Conservation (phyloP, 2,113 vertebrate genomes). For the Oplegnathus fasciatus region DNA sequence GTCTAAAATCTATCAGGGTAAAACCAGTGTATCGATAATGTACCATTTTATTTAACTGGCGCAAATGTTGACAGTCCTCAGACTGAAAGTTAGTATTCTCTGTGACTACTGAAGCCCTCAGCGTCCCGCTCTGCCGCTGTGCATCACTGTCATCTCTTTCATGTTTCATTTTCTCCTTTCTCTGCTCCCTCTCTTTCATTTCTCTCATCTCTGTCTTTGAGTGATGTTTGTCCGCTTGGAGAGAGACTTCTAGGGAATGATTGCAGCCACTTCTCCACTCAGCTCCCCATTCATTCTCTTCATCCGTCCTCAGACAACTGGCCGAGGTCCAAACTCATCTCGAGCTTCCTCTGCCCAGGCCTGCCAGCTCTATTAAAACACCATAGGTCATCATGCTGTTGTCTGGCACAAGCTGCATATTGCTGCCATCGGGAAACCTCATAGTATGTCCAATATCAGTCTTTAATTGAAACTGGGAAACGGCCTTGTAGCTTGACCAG, state of each 20-base stretch:
- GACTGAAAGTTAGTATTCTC: constrained; percentile 29
- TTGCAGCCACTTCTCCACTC: constrained; percentile 66
- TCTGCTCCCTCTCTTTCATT: constrained; percentile 42
- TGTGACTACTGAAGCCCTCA: constrained; percentile 21
- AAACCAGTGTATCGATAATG: neutral
- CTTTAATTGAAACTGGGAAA: neutral
- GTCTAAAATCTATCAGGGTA: no score
- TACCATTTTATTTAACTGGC: constrained; percentile 33
- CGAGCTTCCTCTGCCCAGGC: constrained; percentile 33
- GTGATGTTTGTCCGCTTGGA: constrained; percentile 59
- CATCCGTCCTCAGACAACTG: constrained; percentile 65
- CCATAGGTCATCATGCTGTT: constrained; percentile 61
- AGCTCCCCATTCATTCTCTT: constrained; percentile 65
- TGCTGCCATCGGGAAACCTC: constrained; percentile 24
- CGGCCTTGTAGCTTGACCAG: neutral
- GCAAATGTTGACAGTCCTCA: constrained; percentile 41
- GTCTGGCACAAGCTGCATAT: constrained; percentile 57
- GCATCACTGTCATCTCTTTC: constrained; percentile 54
- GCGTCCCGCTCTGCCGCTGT: constrained; percentile 33
- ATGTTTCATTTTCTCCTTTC: constrained; percentile 39
- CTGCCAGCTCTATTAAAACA: constrained; percentile 72
- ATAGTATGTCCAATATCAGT: neutral
- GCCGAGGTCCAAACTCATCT: constrained; percentile 65
- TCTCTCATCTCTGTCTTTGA: constrained; percentile 53
- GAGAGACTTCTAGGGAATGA: constrained; percentile 66